These are phyloP conservation scores for Scaptomyza graminum DNA, from an alignment of 1,140 invertebrate genomes.

Conservation along the genomic window DNA sequence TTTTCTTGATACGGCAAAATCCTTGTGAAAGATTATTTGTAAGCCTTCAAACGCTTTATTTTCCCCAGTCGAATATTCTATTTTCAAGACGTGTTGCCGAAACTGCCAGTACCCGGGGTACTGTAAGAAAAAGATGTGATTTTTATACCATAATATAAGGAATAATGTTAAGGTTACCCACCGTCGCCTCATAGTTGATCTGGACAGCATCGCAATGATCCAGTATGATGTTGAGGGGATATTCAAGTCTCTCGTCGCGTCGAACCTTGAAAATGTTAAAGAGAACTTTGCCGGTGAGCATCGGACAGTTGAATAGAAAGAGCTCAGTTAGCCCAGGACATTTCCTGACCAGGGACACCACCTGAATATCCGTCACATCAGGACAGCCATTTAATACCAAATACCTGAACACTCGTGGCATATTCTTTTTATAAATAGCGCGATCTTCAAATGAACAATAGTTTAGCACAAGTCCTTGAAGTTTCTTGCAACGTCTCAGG, in stretches of 20 bases:
- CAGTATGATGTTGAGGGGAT: slow-evolving; percentile 38
- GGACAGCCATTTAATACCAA: slow-evolving; percentile 35
- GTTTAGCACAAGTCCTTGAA: slow-evolving; percentile 39
- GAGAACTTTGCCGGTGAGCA: slow-evolving; percentile 36
- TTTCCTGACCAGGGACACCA: slow-evolving; percentile 31
- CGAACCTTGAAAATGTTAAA: slow-evolving; percentile 41
- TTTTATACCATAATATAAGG: not conserved
- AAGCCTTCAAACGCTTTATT: slow-evolving; percentile 42
- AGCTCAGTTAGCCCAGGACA: slow-evolving; percentile 29
- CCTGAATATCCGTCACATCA: slow-evolving; percentile 46
- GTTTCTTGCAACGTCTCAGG: not conserved
- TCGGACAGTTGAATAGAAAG: slow-evolving; percentile 44
- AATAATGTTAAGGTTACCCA: slow-evolving; percentile 8
- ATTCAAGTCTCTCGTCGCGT: slow-evolving; percentile 3
- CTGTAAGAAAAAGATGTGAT: slow-evolving; percentile 1
- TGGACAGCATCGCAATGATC: slow-evolving; percentile 20
- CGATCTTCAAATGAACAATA: slow-evolving; percentile 38
- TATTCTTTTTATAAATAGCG: slow-evolving; percentile 14
- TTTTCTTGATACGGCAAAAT: too few relatives aligned
- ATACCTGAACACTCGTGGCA: slow-evolving; percentile 39
- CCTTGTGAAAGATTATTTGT: slow-evolving; percentile 37
- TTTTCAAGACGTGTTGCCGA: slow-evolving; percentile 24
- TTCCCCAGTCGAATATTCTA: slow-evolving; percentile 41
- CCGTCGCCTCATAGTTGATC: slow-evolving; percentile 35
- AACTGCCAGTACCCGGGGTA: slow-evolving; percentile 41